These are phyloP conservation scores for Isurus oxyrinchus DNA, from an alignment of 2,113 vertebrate species.

Conservation along the genomic window DNA sequence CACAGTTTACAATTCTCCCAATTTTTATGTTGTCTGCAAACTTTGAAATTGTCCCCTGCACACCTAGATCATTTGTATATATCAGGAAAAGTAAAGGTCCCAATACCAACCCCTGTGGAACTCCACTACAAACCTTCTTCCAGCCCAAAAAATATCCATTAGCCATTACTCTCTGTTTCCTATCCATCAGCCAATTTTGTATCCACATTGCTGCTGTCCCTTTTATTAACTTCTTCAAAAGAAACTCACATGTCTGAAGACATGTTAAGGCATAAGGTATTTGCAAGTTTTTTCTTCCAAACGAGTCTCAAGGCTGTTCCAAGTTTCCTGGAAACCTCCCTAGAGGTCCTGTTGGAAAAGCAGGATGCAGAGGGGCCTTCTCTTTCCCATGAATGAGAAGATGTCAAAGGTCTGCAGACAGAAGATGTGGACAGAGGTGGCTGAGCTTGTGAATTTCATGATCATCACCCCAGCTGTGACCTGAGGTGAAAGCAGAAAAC, in stretches of 20 bases:
- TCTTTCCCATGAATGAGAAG: background rate
- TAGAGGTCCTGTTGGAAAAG: background rate
- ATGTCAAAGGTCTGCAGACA: background rate
- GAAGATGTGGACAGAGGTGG: background rate
- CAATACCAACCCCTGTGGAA: no score
- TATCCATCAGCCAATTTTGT: no score
- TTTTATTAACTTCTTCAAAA: background rate
- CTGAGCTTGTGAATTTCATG: background rate
- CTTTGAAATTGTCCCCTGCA: no score
- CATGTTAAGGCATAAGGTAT: background rate
- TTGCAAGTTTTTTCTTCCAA: background rate
- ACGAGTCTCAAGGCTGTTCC: background rate
- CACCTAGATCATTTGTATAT: no score
- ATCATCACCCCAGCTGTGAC: background rate
- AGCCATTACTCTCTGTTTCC: no score
- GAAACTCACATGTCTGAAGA: no score
- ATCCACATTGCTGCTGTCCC: no score
- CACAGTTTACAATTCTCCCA: no score
- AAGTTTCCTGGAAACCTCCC: background rate
- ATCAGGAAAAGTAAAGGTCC: no score
- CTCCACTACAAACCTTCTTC: no score
- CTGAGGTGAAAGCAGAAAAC: background rate
- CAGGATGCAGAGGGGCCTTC: background rate
- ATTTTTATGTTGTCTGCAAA: no score
- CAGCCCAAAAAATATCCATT: no score